Conservation (phyloP, 1,140 invertebrate species). For the Orchesella cincta region DNA sequence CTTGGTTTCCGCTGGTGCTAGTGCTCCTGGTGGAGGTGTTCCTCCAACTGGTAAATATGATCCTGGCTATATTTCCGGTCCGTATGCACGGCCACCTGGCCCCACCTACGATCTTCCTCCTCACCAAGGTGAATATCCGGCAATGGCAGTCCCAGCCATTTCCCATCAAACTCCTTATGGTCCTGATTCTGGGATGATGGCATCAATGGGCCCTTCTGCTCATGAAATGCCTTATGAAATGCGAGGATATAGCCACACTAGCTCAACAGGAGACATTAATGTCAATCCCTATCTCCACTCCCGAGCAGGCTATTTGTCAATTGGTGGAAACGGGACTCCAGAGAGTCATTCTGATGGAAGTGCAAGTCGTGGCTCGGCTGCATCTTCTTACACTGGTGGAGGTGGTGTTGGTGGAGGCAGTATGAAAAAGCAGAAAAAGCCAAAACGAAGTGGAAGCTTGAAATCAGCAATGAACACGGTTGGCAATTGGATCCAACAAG, state of each 20-base stretch:
- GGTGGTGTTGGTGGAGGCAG: background rate
- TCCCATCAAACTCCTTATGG: background rate
- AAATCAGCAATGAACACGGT: slow-evolving; percentile 79
- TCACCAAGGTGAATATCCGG: background rate
- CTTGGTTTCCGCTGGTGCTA: slow-evolving; percentile 46
- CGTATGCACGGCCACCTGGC: slow-evolving; percentile 8
- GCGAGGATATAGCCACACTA: background rate
- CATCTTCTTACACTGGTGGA: background rate
- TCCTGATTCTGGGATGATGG: background rate
- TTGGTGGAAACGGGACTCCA: slow-evolving; percentile 57
- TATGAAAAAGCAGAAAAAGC: slow-evolving; percentile 68
- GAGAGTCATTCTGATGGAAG: slow-evolving; percentile 33
- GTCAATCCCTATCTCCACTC: slow-evolving; percentile 65
- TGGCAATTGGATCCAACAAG: slow-evolving; percentile 75
- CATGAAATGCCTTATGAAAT: slow-evolving; percentile 11
- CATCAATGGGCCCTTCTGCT: background rate
- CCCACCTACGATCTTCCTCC: background rate
- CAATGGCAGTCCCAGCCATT: background rate
- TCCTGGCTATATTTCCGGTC: slow-evolving; percentile 15
- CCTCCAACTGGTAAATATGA: slow-evolving; percentile 36
- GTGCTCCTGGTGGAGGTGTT: slow-evolving; percentile 29
- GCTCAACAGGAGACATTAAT: slow-evolving; percentile 54
- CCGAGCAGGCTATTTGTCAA: slow-evolving; percentile 78
- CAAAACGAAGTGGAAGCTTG: slow-evolving; percentile 68
- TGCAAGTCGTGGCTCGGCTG: background rate